phyloP scores from a whole-genome alignment of 2,797 vertebrate genomes.

The Dryobates pubescens region DNA sequence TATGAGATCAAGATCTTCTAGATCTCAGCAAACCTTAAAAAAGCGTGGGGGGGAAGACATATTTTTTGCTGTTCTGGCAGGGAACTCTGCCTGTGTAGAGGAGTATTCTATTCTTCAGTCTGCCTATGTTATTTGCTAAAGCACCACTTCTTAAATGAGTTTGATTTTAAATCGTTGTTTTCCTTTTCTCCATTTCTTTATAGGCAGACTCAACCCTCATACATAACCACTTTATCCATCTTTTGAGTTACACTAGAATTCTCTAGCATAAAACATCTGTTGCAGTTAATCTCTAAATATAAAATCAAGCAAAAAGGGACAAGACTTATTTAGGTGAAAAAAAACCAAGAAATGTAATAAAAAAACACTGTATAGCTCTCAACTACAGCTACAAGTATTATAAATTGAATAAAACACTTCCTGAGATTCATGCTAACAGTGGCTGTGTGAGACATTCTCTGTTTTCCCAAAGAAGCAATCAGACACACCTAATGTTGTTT shows the following conservation, averaged over 20 bases:
- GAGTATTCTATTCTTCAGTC: background rate
- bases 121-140: background rate
- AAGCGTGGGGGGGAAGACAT: too few relatives aligned
- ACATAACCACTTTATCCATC: background rate
- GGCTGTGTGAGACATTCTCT: background rate
- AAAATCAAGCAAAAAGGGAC: background rate
- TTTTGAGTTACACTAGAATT: background rate
- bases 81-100: background rate
- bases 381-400: background rate
- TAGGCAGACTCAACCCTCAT: background rate
- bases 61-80: background rate
- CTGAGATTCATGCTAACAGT: background rate
- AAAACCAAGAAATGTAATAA: background rate
- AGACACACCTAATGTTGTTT: background rate
- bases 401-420: background rate
- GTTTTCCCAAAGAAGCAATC: conserved; percentile 15
- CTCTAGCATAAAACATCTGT: background rate
- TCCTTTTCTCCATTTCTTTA: background rate
- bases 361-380: background rate
- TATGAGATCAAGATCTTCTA: background rate
- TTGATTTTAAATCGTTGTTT: background rate
- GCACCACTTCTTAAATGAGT: background rate
- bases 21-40: background rate
- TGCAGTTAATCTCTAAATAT: background rate
- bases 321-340: background rate